Percentiles rank a stretch among this genome's conserved stretches.
Evolutionary conservation across 2,113 vertebrate species (phyloP).

Genomic region (Pao palembangensis): DNA sequence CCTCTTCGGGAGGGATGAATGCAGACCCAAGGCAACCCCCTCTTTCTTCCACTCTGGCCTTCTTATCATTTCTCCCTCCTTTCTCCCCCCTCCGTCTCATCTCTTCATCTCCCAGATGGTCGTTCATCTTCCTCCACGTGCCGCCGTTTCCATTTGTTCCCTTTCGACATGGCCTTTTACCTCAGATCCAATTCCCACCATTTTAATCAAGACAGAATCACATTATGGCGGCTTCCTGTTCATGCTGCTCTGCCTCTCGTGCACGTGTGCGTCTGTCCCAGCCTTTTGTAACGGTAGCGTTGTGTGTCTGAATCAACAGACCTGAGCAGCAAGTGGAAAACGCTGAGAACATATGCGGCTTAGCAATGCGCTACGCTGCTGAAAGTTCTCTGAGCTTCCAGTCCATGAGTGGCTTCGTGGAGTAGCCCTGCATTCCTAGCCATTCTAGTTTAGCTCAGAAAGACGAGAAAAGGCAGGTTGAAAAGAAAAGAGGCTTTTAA

Average conservation of each 20-base stretch:
- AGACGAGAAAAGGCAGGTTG: slow-evolving; percentile 8
- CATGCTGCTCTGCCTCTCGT: slow-evolving; percentile 21
- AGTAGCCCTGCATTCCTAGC: slow-evolving; percentile 7
- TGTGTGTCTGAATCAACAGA: no score
- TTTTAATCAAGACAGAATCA: slow-evolving; percentile 71
- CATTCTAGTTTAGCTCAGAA: slow-evolving; percentile 8
- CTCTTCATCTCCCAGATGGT: slow-evolving; percentile 64
- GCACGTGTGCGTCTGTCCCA: slow-evolving; percentile 1
- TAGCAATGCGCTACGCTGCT: no score
- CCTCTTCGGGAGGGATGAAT: slow-evolving; percentile 53
- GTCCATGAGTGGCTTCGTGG: background rate
- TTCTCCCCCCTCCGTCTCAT: slow-evolving; percentile 30
- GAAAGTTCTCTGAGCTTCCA: no score
- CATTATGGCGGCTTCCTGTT: slow-evolving; percentile 51
- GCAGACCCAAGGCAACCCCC: slow-evolving; percentile 12
- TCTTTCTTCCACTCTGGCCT: background rate
- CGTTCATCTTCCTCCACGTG: slow-evolving; percentile 65
- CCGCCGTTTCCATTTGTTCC: slow-evolving; percentile 63
- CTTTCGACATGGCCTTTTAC: slow-evolving; percentile 72
- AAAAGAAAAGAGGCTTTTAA: background rate
- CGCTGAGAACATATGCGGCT: background rate
- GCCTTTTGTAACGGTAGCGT: no score
- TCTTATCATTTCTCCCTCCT: slow-evolving; percentile 25
- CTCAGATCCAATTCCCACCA: slow-evolving; percentile 68
- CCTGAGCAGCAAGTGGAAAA: background rate